phyloP scores from a whole-genome alignment of 2,888 invertebrate genomes.

The Trilocha varians region DNA sequence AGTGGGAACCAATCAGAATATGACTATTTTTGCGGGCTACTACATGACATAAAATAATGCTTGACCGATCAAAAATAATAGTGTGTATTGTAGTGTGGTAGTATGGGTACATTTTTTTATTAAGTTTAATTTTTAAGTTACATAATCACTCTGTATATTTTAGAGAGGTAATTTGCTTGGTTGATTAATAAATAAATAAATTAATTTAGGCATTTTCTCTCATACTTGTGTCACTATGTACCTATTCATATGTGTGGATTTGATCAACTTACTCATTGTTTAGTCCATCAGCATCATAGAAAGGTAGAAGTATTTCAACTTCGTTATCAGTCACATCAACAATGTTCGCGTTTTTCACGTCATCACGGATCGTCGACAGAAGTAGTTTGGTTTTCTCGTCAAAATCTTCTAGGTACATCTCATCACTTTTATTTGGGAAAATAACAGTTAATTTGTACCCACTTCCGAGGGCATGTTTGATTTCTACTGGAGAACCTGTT shows the following conservation, averaged over 20 bases:
- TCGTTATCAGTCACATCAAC: constrained; percentile 45
- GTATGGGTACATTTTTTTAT: too few species aligned
- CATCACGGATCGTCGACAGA: constrained; percentile 44
- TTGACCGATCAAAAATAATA: too few species aligned
- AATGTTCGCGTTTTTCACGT: constrained; percentile 58
- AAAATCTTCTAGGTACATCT: constrained; percentile 17
- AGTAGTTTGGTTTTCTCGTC: constrained; percentile 53
- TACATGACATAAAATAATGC: too few species aligned
- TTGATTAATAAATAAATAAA: too few species aligned
- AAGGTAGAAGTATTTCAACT: constrained; percentile 64
- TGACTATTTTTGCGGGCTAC: too few species aligned
- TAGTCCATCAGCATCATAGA: constrained; percentile 60
- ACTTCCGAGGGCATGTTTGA: constrained; percentile 70
- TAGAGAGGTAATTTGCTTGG: too few species aligned
- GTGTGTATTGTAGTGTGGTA: too few species aligned
- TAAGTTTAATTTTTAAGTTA: too few species aligned
- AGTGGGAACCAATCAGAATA: too few species aligned
- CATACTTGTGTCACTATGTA: too few species aligned
- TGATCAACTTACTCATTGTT: constrained; percentile 61
- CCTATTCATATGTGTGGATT: not conserved
- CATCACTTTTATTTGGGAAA: constrained; percentile 29
- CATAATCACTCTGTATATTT: too few species aligned
- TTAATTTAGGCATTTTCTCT: too few species aligned
- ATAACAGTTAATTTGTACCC: constrained; percentile 69
- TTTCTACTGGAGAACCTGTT: constrained; percentile 69